Evolutionary conservation across 2,113 vertebrate genomes (phyloP).

Genomic region (Atherinomorus stipes): DNA sequence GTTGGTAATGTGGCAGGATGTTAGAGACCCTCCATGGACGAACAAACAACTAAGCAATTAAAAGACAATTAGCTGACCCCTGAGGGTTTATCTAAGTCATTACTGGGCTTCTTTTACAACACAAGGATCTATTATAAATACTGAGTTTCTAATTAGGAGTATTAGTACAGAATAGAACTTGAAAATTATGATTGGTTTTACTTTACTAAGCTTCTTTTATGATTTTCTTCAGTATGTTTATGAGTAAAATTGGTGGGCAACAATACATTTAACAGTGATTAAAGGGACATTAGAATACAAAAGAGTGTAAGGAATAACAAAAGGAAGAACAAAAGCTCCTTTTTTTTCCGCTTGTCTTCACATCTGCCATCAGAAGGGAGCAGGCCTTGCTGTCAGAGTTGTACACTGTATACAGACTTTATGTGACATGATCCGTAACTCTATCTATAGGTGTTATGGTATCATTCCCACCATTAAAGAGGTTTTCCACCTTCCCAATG

Average conservation of each 20-base stretch:
- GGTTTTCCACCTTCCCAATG: slow-evolving; percentile 77
- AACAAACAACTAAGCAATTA: slow-evolving; percentile 68
- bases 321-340: slow-evolving; percentile 1
- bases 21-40: slow-evolving; percentile 59
- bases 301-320: not conserved
- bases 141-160: no score
- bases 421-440: slow-evolving; percentile 78
- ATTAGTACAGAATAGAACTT: not conserved
- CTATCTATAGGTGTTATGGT: slow-evolving; percentile 79
- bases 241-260: fast-evolving
- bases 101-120: slow-evolving; percentile 29
- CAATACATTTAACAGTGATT: not conserved
- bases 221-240: no score
- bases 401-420: slow-evolving; percentile 51
- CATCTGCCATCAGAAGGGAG: slow-evolving; percentile 36
- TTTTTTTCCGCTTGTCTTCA: slow-evolving; percentile 45
- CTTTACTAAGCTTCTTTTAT: no score
- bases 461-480: slow-evolving; percentile 81
- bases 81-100: slow-evolving; percentile 40
- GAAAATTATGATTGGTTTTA: not conserved
- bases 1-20: slow-evolving; percentile 45
- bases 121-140: not conserved
- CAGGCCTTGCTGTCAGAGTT: slow-evolving; percentile 34
- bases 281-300: not conserved
- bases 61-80: slow-evolving; percentile 67